Evolutionary conservation across 53 echinoderm and acorn worm genomes (phyloP).

Genomic region (Arbacia lixula): DNA sequence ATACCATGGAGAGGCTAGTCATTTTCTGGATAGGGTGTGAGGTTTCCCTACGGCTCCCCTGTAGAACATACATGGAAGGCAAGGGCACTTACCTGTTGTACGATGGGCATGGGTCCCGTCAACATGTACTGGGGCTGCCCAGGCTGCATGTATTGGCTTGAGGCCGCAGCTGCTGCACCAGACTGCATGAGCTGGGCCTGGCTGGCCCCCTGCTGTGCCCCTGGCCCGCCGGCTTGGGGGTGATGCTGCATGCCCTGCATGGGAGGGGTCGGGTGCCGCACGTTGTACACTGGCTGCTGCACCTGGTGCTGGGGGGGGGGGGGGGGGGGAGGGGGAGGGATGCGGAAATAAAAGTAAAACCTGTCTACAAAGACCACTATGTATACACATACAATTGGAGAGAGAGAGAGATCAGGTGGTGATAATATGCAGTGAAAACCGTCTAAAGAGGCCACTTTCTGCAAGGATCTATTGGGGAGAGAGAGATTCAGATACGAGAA

Average conservation of each 20-base stretch:
- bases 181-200: constrained; percentile 27
- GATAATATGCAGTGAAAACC: no score
- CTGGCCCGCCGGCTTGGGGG: constrained; percentile 27
- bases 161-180: not conserved
- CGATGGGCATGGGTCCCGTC: constrained; percentile 38
- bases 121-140: constrained; percentile 10
- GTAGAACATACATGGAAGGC: no score
- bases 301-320: constrained; percentile 22
- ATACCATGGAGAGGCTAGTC: no score
- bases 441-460: no score
- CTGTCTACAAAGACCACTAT: no score
- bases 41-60: no score
- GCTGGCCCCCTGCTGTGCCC: constrained; percentile 41
- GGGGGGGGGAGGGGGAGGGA: not conserved
- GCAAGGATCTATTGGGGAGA: no score
- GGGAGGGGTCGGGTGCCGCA: constrained; percentile 20
- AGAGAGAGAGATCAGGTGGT: no score
- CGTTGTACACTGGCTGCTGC: constrained; percentile 28
- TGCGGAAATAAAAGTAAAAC: no score
- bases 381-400: no score
- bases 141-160: constrained; percentile 22
- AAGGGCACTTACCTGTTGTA: constrained; percentile 6
- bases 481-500: no score
- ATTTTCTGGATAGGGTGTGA: no score
- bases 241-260: constrained; percentile 31